Evolutionary conservation across 2,888 invertebrate genomes (phyloP), one percentile per base, ranked within the genome.

Genomic region (Kryphioiulus occultus): DNA sequence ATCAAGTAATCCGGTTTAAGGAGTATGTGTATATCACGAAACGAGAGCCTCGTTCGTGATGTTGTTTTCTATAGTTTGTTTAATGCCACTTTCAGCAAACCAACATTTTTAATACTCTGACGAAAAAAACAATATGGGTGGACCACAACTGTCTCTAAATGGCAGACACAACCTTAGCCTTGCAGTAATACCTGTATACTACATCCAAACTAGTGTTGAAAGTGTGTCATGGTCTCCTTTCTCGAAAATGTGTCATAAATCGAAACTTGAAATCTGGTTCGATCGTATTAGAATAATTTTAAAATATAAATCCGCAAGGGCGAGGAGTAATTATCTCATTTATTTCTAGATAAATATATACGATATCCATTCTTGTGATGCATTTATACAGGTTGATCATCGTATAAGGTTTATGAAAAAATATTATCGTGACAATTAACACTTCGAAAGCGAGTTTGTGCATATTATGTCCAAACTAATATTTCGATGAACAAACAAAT

Each of bases 161-260:
- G 4, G 30, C 30, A 78, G 78, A 78, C 78, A 78, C 78, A 78
- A 78, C 78, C 78, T 78, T 78, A 78, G 78, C 78, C 78, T 78
- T 78, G 78, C 78, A 78, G 78, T 78, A 17, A 78, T 4, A 78
- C 78, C 30, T 32, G 78, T 15, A n/a, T n/a, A 30, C 78, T 30
- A 78, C 78, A 78, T 78, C 30, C 78, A 78, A 78, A 78, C 78
- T 30, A 78, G 78, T 78, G 30, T 78, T 78, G 78, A 78, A 78
- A 78, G 78, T 78, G 3, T 78, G 78, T 78, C 78, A 78, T 78
- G 78, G 78, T 78, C 78, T 78, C 30, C 2, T 78, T 78, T 78
- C 78, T 32, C 30, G 78, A 78, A 78, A 78, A 78, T 78, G 17
- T 78, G 78, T 78, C 78, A 78, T 30, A 30, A 30, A 78, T 78